These are phyloP conservation scores for Babyrousa celebensis DNA, from an alignment of 2,797 vertebrate genomes.

Conservation along the genomic window DNA sequence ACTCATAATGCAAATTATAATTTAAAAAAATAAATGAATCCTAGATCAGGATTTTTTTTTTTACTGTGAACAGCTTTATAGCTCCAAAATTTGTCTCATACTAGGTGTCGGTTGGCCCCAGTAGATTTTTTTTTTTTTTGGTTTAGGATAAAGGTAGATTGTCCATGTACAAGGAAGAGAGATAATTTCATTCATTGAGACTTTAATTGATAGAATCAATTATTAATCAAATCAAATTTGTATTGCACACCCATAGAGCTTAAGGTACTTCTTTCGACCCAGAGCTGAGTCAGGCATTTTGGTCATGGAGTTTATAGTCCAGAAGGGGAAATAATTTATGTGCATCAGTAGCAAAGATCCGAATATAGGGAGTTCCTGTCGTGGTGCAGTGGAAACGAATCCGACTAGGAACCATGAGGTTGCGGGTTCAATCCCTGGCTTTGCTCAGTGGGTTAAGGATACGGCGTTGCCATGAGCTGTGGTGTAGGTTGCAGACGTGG, in stretches of 20 bases:
- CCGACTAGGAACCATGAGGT: too few relatives aligned
- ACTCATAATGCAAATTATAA: constrained; percentile 39
- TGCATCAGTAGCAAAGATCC: not conserved
- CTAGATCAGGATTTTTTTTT: not conserved
- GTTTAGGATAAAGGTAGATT: constrained; percentile 38
- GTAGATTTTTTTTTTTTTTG: not conserved
- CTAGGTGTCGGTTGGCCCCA: not conserved
- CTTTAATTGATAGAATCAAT: not conserved
- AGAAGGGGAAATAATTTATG: not conserved
- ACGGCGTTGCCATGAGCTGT: too few relatives aligned
- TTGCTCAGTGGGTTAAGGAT: too few relatives aligned
- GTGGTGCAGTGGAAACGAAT: too few relatives aligned
- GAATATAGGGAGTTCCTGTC: not conserved
- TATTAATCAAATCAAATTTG: not conserved
- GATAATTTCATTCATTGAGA: not conserved
- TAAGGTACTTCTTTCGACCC: not conserved
- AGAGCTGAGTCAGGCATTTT: constrained; percentile 44
- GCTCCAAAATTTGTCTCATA: not conserved
- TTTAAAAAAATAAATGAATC: constrained; percentile 3
- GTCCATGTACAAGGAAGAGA: constrained; percentile 9
- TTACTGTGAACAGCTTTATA: constrained; percentile 1
- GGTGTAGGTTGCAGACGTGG: too few relatives aligned
- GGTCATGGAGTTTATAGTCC: not conserved
- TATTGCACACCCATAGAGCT: not conserved
- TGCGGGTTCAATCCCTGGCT: too few relatives aligned